Base-by-base conservation (phyloP, 2,113 vertebrate genomes). In the Myocastor coypus region DNA sequence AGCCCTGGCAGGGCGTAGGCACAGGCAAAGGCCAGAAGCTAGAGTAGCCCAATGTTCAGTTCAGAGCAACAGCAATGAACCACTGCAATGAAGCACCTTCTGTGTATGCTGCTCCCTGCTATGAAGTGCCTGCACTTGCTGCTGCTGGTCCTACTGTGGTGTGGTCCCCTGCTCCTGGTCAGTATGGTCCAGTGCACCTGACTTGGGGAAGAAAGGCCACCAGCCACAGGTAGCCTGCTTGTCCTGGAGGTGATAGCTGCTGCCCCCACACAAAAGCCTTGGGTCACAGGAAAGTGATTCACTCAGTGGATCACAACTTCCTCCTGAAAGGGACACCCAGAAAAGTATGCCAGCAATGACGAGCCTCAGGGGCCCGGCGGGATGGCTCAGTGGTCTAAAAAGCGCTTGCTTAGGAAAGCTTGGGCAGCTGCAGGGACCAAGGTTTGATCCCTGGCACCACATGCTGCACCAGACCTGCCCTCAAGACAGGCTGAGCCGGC, bases 11-110 rank as follows among this genome's bases (percentile, higher is more conserved):
- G n/a, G 4, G 81, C 40, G 17, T 42, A 8, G 19, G 34, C 89
- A 82, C 0, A 0, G 12, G 11, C 6, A n/a, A 9, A 46, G 82
- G 50, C 16, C 57, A 10, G 50, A 63, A 50, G 71, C 7, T 52
- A 52, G 32, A 59, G 64, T 14, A 42, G 68, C 40, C 63, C 9
- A 24, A 3, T 5, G 16, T 9, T 73, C 83, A 37, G 34, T 6
- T 24, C 3, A 5, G 20, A 63, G 14, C 0, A 0, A 17, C 1
- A n/a, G 57, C 32, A 22, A 22, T 0, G 63, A 37, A 69, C 22
- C 40, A 42, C 22, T 6, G 52, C 10, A 13, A 3, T 8, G 10
- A 22, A 61, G 59, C 4, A 12, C 50, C 75, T 55, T 22, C 87
- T 17, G 11, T 46, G 87, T 7, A 4, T 7, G 0, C 84, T 32